A percentile compares a stretch with the other conserved stretches of the same genome.
These are phyloP conservation scores for Ameiurus melas DNA, from an alignment of 2,113 vertebrate genomes.

Conservation along the genomic window DNA sequence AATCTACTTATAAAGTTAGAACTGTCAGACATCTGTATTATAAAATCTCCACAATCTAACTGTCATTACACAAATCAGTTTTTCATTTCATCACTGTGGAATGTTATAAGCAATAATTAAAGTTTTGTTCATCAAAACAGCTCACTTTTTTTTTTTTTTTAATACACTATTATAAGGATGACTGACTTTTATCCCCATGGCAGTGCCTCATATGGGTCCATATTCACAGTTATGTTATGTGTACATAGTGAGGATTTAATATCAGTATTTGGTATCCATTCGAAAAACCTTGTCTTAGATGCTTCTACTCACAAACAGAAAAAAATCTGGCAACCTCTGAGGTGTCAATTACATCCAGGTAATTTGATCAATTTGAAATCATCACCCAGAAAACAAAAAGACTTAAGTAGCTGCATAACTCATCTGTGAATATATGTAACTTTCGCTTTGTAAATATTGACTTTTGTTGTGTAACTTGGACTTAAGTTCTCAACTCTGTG, in stretches of 20 bases:
- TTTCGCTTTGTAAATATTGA: background rate
- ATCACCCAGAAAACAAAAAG: background rate
- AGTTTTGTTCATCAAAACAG: background rate
- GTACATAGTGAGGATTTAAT: background rate
- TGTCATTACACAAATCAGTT: background rate
- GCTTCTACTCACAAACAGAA: background rate
- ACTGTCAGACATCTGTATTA: background rate
- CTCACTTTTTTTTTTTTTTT: background rate
- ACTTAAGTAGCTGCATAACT: background rate
- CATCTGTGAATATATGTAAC: background rate
- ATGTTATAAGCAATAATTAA: background rate
- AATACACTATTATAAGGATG: background rate
- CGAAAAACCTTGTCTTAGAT: background rate
- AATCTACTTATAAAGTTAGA: background rate
- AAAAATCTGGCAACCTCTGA: too few relatives aligned
- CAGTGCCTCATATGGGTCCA: background rate
- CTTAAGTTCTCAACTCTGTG: background rate
- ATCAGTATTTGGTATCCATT: background rate
- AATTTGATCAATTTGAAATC: background rate
- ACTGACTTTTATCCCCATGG: background rate
- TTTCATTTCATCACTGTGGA: background rate
- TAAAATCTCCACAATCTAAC: background rate
- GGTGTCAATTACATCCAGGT: background rate
- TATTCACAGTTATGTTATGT: background rate
- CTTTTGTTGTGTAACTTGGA: background rate